A percentile compares a stretch with the other conserved stretches of the same genome.
phyloP scores from a whole-genome alignment of 2,888 invertebrate genomes.

The Iselma pallidipennis region DNA sequence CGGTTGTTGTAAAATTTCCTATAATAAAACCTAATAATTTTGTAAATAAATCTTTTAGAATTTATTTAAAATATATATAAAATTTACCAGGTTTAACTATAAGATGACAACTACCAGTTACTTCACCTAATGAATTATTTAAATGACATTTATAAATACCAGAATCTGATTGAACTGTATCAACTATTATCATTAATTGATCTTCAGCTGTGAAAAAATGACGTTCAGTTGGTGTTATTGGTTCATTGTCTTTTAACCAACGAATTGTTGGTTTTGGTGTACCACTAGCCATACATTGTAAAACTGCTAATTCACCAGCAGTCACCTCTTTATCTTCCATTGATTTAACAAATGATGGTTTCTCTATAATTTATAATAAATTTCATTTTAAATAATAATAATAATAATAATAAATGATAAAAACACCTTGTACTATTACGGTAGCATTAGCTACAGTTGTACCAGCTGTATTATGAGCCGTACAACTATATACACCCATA shows the following conservation, averaged over 20 bases:
- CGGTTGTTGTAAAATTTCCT: slow-evolving; percentile 66
- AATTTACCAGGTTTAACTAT: slow-evolving; percentile 67
- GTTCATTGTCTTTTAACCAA: slow-evolving; percentile 85
- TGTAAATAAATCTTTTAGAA: background rate
- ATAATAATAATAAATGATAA: background rate
- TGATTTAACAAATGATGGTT: slow-evolving; percentile 82
- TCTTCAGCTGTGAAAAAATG: slow-evolving; percentile 87
- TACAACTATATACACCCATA: slow-evolving; percentile 92
- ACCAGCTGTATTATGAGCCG: slow-evolving; percentile 89
- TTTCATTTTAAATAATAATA: slow-evolving; percentile 23
- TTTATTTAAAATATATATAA: background rate
- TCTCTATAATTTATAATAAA: slow-evolving; percentile 61
- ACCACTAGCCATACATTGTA: slow-evolving; percentile 87
- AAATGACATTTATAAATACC: slow-evolving; percentile 91
- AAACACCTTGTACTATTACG: slow-evolving; percentile 69
- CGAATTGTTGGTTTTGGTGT: slow-evolving; percentile 79
- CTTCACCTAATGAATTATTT: slow-evolving; percentile 80
- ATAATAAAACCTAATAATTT: slow-evolving; percentile 20
- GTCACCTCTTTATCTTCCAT: slow-evolving; percentile 84
- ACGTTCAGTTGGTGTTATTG: slow-evolving; percentile 73
- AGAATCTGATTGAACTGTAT: slow-evolving; percentile 75
- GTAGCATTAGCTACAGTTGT: slow-evolving; percentile 84
- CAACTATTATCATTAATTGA: slow-evolving; percentile 85
- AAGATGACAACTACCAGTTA: slow-evolving; percentile 72
- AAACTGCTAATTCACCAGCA: slow-evolving; percentile 81